Evolutionary conservation across 2,888 invertebrate genomes (phyloP), one percentile per base, ranked within the genome.

Genomic region (Chelonus formosanus): DNA sequence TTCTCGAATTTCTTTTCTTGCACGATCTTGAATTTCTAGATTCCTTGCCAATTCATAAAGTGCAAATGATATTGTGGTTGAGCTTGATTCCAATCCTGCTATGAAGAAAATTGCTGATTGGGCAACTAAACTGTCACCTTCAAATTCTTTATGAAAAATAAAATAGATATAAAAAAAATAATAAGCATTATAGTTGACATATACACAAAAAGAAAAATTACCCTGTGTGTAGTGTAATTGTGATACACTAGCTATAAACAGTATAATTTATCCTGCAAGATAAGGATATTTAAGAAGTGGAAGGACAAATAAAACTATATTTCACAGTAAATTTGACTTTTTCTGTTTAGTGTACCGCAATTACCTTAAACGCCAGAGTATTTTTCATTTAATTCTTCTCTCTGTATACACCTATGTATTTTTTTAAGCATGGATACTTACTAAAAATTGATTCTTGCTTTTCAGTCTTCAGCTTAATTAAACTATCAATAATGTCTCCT

Each of bases 41-140:
- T 78, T 34, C 48, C 73, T 77, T 0, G 81, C 78, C 3, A 81
- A 68, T 54, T 82, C 79, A 47, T 67, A 70, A 1, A 81, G 70
- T 0, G 75, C 63, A 10, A 76, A 75, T 1, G 71, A 55, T 50
- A 80, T 76, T 3, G 78, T 80, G 2, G 74, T 56, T 0, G 78
- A 59, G 32, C 73, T 78, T 4, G 79, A 74, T 55, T 80, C 80
- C 34, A 63, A 47, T 4, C 79, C 81, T 32, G 81, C 81, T 1
- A 78, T 43, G 31, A 79, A 80, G 58, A 82, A 78, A 20, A 81
- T 75, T 0, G 71, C 72, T 0, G 81, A 74, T 47, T 82, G 81
- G 0, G 78, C 77, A 3, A 81, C 40, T 6, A 81, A 70, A 0
- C 45, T 63, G 36, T 81, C 81, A 0, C 76, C 81, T 3, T 76